These are phyloP conservation scores for Fundulus diaphanus DNA, from an alignment of 2,797 vertebrate species.

Conservation along the genomic window DNA sequence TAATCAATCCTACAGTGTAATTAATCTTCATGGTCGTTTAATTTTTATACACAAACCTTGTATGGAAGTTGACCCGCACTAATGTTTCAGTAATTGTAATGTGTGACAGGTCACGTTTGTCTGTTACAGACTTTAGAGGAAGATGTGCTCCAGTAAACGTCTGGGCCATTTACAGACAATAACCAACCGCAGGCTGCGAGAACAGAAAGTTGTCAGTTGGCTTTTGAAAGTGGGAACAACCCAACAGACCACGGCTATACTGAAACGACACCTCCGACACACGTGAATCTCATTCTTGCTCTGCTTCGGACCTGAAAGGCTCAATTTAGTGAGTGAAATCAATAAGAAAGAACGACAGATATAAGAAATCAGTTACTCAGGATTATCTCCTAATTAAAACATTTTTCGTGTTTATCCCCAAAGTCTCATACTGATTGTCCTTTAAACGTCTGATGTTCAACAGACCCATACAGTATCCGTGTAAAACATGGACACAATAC, in stretches of 20 bases:
- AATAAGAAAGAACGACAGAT: background rate
- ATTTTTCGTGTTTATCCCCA: background rate
- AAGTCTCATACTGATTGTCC: background rate
- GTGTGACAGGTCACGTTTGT: background rate
- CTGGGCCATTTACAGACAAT: background rate
- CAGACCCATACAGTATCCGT: background rate
- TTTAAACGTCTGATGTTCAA: background rate
- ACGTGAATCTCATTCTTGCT: too few relatives aligned
- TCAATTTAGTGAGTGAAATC: too few relatives aligned
- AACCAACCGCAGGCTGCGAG: background rate
- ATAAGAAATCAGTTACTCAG: background rate
- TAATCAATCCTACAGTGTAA: background rate
- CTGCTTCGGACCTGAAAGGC: too few relatives aligned
- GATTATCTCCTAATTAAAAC: background rate
- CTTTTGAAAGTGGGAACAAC: slow-evolving; percentile 2
- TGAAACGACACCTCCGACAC: background rate
- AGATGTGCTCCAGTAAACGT: background rate
- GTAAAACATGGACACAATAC: background rate
- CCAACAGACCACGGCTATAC: background rate
- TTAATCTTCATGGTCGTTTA: background rate
- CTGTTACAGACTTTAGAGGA: background rate
- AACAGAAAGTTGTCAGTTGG: slow-evolving; percentile 1
- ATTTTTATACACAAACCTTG: background rate
- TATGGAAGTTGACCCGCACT: background rate
- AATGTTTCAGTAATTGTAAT: background rate